Evolutionary conservation across 2,888 invertebrate genomes (phyloP), one percentile per base, ranked within the genome.

Genomic region (Thelaira solivaga): DNA sequence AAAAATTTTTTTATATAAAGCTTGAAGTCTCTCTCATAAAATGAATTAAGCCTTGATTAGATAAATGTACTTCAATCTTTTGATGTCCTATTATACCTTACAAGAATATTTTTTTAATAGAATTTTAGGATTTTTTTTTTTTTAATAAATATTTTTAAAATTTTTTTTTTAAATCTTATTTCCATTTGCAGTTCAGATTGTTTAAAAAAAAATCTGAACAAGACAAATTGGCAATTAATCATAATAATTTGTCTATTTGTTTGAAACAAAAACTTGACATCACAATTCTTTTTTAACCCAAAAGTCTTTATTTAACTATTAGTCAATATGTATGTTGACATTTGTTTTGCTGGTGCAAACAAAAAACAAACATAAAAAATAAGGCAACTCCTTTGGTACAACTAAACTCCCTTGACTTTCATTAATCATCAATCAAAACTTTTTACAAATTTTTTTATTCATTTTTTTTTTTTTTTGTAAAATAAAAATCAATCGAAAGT

Each of bases 351-450:
- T 61, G 59, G 31, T 64, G 13, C 18, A 26, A 6, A 8, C 8
- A 24, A 31, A 53, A 41, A 31, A 34, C 3, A 8, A 16, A 41
- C 13, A 4, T 29, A 13, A 51, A 39, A 59, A 31, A 55, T 55
- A 31, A 34, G 16, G 13, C 11, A 45, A 39, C 29, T 53, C 47
- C 51, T 67, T 31, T 47, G 29, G 22, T 36, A 51, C 64, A 67
- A 62, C 36, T 64, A 31, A 64, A 78, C 69, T 78, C 78, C 65
- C 74, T 61, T 74, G 69, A 71, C 69, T 78, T 74, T 49, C 62
- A 53, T 61, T 61, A 34, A 65, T 78, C 78, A 78, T 78, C 78
- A 78, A 78, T 78, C 78, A 78, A 74, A 78, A 74, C 64, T 78
- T 68, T 64, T 29, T 3, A 65, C 34, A 31, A 67, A 53, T 18